Evolutionary conservation across 35 echinoderm and acorn worm genomes (phyloP).

Genomic region (Ophiothrix spiculata): DNA sequence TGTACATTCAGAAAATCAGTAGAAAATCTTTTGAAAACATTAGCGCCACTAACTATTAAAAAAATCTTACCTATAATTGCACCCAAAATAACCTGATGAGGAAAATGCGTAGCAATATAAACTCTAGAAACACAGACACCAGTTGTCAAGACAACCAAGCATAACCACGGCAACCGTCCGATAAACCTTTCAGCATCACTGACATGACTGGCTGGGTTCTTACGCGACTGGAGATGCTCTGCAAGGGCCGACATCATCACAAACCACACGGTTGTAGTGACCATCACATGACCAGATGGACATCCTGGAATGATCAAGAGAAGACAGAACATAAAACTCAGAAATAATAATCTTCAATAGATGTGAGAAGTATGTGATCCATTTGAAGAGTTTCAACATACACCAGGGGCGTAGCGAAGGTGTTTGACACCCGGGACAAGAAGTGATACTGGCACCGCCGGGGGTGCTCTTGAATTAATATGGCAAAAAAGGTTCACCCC

Average conservation of each 20-base stretch:
- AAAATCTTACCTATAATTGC: slow-evolving; percentile 56
- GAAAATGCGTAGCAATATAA: slow-evolving; percentile 83
- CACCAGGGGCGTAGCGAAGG: too few relatives aligned
- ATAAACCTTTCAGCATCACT: not conserved
- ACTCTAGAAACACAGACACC: slow-evolving; percentile 63
- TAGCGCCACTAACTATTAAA: not conserved
- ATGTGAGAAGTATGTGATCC: too few relatives aligned
- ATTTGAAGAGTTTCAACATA: too few relatives aligned
- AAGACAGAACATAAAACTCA: not conserved
- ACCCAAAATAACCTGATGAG: slow-evolving; percentile 82
- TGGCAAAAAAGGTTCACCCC: too few relatives aligned
- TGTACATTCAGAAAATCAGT: too few relatives aligned
- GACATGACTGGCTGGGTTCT: slow-evolving; percentile 15
- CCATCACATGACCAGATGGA: slow-evolving; percentile 93
- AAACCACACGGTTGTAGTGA: slow-evolving; percentile 84
- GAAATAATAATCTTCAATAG: too few relatives aligned
- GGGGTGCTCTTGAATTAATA: too few relatives aligned
- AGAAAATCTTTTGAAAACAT: not conserved
- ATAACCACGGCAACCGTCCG: slow-evolving; percentile 40
- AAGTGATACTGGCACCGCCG: too few relatives aligned
- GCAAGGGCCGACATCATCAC: slow-evolving; percentile 60
- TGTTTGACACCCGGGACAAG: too few relatives aligned
- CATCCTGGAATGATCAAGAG: slow-evolving; percentile 16
- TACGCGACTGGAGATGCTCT: not conserved
- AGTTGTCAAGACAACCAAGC: slow-evolving; percentile 32